Base-by-base conservation (phyloP, 2,113 vertebrate species). In the Solea solea region DNA sequence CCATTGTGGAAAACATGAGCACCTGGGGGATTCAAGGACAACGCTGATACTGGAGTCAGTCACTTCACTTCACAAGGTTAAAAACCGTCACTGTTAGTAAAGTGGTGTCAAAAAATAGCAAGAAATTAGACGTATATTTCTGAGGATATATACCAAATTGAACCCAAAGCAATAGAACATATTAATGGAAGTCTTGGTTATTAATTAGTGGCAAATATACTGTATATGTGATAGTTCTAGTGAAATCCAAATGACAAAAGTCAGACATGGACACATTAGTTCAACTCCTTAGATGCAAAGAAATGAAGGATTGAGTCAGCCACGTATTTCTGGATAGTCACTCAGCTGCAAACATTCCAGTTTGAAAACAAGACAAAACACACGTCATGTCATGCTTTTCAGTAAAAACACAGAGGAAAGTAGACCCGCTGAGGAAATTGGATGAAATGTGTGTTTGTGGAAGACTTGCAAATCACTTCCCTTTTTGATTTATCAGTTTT, bases 341-440 rank as follows among this genome's bases (percentile, higher is more conserved):
- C 63, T 84, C 70, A 64, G 56, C 64, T 77, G 70, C 67, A 80
- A 85, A 86, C 74, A 78, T 78, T 74, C 64, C 54, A 66, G 27
- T 72, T 71, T 77, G 69, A 66, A 69, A 79, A 83, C 57, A 62
- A 80, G 88, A 83, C 64, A 46, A 76, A 80, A 79, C 34, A 10
- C 54, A 65, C 34, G 56, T 80, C 81, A 61, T 58, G 46, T 68
- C 69, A 63, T 69, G 61, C 62, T 77, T 83, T 87, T 83, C 83
- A 68, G 76, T 72, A 51, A 55, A 64, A 46, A 64, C 8, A 75
- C 48, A 68, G 55, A 65, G 46, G 59, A 39, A 41, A 80, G 61
- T 44, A 56, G 21, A 69, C 50, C 39, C 40, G 64, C 64, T 62
- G 54, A 77, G 82, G 72, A 71, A 78, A 75, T 60, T 74, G 64